Evolutionary conservation across 1,140 invertebrate genomes (phyloP).

Genomic region (Papilio glaucus): DNA sequence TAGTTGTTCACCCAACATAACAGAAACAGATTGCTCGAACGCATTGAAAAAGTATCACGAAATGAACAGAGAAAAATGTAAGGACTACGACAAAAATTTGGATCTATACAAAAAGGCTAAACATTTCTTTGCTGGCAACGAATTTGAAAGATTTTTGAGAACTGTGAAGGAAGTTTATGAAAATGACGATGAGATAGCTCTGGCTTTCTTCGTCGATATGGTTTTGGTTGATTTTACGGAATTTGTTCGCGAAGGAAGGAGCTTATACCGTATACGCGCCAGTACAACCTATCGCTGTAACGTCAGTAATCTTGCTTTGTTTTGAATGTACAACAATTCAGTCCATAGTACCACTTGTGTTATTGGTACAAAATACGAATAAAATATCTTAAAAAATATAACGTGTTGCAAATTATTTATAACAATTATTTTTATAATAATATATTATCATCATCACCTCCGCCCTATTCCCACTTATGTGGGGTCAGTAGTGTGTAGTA

Average conservation of each 20-base stretch:
- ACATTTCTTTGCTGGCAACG: not conserved
- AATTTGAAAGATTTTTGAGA: constrained; percentile 1
- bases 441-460: too few relatives aligned
- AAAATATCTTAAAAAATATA: too few relatives aligned
- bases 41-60: not conserved
- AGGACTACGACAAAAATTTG: not conserved
- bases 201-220: constrained; percentile 23
- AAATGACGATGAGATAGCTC: constrained; percentile 6
- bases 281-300: not conserved
- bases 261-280: not conserved
- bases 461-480: too few relatives aligned
- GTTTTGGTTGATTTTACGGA: constrained; percentile 1
- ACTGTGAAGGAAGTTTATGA: not conserved
- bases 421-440: too few relatives aligned
- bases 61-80: constrained; percentile 12
- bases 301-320: not conserved
- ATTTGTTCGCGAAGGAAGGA: not conserved
- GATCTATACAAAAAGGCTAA: not conserved
- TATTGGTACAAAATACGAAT: too few relatives aligned
- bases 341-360: too few relatives aligned
- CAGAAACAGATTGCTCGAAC: not conserved
- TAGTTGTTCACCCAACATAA: not conserved
- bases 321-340: not conserved
- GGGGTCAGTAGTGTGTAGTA: too few relatives aligned
- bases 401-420: not conserved